Percentiles rank a stretch among this genome's conserved stretches.
Conservation (phyloP, 2,888 invertebrate species). For the Ryuthela nishihirai region DNA sequence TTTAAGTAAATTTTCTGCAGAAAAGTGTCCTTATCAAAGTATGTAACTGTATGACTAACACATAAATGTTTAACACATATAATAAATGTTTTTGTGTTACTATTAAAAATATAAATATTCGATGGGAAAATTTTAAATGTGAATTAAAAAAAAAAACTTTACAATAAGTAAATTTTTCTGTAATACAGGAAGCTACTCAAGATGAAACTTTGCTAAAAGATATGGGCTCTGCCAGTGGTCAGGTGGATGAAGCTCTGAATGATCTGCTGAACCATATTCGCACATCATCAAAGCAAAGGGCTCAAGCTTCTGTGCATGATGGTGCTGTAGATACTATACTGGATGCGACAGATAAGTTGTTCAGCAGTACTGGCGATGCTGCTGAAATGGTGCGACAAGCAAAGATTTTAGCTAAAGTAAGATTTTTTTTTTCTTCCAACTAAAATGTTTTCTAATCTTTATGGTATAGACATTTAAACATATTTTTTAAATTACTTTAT, state of each 20-base stretch:
- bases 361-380: constrained; percentile 78
- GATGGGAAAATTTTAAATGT: too few species aligned
- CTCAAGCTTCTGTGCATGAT: constrained; percentile 61
- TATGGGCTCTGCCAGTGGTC: constrained; percentile 75
- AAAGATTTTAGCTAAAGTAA: constrained; percentile 72
- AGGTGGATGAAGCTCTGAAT: constrained; percentile 83
- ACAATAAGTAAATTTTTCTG: too few species aligned
- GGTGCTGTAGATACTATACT: constrained; percentile 86
- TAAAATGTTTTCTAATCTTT: too few species aligned
- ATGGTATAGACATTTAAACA: too few species aligned
- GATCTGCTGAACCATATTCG: constrained; percentile 81
- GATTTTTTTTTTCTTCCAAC: background rate
- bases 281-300: constrained; percentile 37
- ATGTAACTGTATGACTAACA: too few species aligned
- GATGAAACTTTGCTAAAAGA: constrained; percentile 68
- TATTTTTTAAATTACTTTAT: too few species aligned
- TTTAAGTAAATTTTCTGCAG: too few species aligned
- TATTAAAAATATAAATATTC: too few species aligned
- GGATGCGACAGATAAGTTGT: constrained; percentile 80
- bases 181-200: constrained; percentile 57
- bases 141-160: too few species aligned
- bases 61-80: too few species aligned
- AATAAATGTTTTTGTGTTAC: too few species aligned
- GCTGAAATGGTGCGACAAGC: constrained; percentile 94
- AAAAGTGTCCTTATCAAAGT: too few species aligned